These are phyloP conservation scores for Sarcoramphus papa DNA, from an alignment of 2,797 vertebrate genomes.

Conservation along the genomic window DNA sequence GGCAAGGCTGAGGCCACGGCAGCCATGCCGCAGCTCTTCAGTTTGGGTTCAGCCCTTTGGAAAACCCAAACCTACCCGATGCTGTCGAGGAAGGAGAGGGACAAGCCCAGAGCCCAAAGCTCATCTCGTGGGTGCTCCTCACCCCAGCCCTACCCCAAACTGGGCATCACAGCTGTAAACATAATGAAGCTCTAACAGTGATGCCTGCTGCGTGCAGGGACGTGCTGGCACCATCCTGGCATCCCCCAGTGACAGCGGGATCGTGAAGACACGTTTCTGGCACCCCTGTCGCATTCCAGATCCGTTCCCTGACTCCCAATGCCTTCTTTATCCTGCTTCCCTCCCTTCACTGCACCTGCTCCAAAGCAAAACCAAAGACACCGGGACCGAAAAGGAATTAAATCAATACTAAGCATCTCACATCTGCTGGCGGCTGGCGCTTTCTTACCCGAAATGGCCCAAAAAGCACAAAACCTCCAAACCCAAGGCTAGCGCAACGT, in stretches of 20 bases:
- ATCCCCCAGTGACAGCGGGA: not conserved
- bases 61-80: not conserved
- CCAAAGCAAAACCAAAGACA: not conserved
- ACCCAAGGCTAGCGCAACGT: fast-evolving
- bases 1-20: fast-evolving
- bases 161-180: not conserved
- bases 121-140: not conserved
- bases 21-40: fast-evolving
- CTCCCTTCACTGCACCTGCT: not conserved
- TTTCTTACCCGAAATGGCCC: not conserved
- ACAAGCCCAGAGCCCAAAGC: not conserved
- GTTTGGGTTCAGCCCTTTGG: not conserved
- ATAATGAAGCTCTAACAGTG: fast-evolving
- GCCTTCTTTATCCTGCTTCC: too few species aligned
- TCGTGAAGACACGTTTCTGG: not conserved
- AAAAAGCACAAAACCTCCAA: not conserved
- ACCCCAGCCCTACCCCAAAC: not conserved
- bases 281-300: not conserved
- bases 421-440: not conserved
- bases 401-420: not conserved
- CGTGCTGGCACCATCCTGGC: not conserved
- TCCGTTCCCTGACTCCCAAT: not conserved
- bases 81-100: not conserved
- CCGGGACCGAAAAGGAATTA: not conserved
- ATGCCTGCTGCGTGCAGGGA: not conserved